Evolutionary conservation across 2,888 invertebrate genomes (phyloP).

Genomic region (Phaedon cochleariae): DNA sequence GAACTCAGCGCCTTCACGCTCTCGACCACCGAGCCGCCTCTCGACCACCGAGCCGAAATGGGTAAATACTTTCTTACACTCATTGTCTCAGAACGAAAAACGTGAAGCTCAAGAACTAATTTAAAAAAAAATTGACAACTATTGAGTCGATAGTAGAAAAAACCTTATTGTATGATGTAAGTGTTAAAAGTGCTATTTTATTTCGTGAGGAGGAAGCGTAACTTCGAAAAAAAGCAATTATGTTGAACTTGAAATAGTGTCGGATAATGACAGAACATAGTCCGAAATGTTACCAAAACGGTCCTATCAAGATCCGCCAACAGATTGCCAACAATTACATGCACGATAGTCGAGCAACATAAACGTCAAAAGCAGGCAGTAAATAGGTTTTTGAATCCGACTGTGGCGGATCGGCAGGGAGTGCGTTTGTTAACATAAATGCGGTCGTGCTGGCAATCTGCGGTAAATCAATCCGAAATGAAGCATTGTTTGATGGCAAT

Average conservation of each 20-base stretch:
- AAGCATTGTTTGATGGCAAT: slow-evolving; percentile 57
- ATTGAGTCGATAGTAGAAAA: too few relatives aligned
- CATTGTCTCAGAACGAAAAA: too few relatives aligned
- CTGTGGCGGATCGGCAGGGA: slow-evolving; percentile 37
- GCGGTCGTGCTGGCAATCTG: slow-evolving; percentile 51
- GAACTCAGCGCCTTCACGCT: too few relatives aligned
- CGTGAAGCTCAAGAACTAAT: too few relatives aligned
- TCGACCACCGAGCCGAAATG: too few relatives aligned
- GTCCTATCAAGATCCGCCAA: slow-evolving; percentile 32
- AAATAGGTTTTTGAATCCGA: slow-evolving; percentile 41
- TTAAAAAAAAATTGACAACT: too few relatives aligned
- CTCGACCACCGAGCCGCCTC: too few relatives aligned
- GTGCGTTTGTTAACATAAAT: slow-evolving; percentile 42
- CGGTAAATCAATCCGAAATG: slow-evolving; percentile 60
- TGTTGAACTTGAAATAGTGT: background rate
- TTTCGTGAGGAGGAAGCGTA: too few relatives aligned
- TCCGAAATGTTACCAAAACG: background rate
- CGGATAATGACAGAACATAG: background rate
- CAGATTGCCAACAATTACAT: slow-evolving; percentile 42
- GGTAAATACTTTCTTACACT: too few relatives aligned
- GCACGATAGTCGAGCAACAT: slow-evolving; percentile 39
- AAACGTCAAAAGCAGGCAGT: slow-evolving; percentile 41
- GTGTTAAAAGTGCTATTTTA: too few relatives aligned
- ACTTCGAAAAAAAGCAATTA: too few relatives aligned
- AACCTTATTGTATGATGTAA: too few relatives aligned